Conservation (phyloP, 1,140 invertebrate genomes). For the Drosophila baimaii region DNA sequence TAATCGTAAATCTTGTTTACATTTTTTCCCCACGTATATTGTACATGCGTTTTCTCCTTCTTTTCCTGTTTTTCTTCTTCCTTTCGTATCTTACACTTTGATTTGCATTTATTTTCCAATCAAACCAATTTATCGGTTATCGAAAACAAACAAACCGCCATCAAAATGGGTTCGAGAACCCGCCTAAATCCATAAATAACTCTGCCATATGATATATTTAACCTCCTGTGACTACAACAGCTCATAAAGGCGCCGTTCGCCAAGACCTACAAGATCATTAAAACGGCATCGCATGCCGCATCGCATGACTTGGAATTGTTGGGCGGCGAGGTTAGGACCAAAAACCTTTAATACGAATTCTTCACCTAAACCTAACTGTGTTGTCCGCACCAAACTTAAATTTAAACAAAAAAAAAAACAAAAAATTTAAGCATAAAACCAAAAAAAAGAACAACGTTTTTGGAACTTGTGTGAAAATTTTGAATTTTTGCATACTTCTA, state of each 20-base stretch:
- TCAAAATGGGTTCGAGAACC: conserved; percentile 8
- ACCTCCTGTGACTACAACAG: conserved; percentile 85
- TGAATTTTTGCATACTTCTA: conserved; percentile 51
- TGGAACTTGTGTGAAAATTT: conserved; percentile 73
- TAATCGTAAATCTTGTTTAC: conserved; percentile 62
- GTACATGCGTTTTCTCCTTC: conserved; percentile 68
- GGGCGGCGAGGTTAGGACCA: conserved; percentile 85
- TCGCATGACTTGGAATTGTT: conserved; percentile 90
- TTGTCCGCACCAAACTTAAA: conserved; percentile 61
- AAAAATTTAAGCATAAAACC: conserved; percentile 19
- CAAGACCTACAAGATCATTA: conserved; percentile 97
- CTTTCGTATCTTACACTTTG: conserved; percentile 49
- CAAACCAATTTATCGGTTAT: conserved; percentile 18
- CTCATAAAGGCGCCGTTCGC: conserved; percentile 97
- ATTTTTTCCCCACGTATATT: conserved; percentile 61
- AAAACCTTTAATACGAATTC: conserved; percentile 71
- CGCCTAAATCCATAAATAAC: conserved; percentile 17
- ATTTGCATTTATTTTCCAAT: conserved; percentile 65
- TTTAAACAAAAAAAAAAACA: conserved; percentile 27
- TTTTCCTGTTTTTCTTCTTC: conserved; percentile 61
- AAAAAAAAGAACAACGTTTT: conserved; percentile 37
- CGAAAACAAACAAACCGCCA: conserved; percentile 28
- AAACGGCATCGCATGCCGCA: conserved; percentile 90
- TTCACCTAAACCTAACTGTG: conserved; percentile 73
- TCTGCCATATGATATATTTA: conserved; percentile 51